Conservation (phyloP, 2,888 invertebrate species). For the Molorchus minor region DNA sequence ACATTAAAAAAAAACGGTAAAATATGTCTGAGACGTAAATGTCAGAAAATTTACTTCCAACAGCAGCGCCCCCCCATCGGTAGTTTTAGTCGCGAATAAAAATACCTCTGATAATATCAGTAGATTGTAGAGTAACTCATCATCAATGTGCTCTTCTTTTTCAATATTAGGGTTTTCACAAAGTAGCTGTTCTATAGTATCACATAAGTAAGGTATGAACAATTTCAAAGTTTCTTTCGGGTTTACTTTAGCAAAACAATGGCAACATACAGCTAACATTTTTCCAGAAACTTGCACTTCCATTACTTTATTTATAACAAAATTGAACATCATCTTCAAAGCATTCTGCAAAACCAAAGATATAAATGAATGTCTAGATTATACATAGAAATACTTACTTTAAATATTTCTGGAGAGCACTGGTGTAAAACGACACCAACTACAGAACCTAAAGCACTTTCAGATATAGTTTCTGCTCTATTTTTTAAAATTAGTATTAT, state of each 20-base stretch:
- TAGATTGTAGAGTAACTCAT: conserved; percentile 80
- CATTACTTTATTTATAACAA: conserved; percentile 78
- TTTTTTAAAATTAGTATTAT: conserved; percentile 69
- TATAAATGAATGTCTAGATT: background rate
- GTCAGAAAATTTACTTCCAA: no score
- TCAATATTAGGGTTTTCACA: conserved; percentile 72
- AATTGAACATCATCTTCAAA: conserved; percentile 77
- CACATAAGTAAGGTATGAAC: conserved; percentile 77
- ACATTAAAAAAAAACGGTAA: no score
- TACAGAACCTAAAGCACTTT: conserved; percentile 74
- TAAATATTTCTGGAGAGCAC: conserved; percentile 72
- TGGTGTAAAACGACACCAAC: conserved; percentile 76
- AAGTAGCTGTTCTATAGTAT: conserved; percentile 70
- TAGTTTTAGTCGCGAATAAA: no score
- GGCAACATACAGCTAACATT: conserved; percentile 78
- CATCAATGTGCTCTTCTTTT: conserved; percentile 80
- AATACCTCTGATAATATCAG: conserved; percentile 77
- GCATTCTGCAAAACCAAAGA: conserved; percentile 65
- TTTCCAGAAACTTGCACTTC: conserved; percentile 87
- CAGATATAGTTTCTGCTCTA: conserved; percentile 76
- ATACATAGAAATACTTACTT: conserved; percentile 50
- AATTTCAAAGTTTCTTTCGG: conserved; percentile 75
- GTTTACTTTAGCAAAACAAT: conserved; percentile 72
- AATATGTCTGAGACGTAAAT: no score
- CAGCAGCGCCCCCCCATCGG: no score